Conservation (phyloP, 2,888 invertebrate species). For the Sarcophaga subvicina region DNA sequence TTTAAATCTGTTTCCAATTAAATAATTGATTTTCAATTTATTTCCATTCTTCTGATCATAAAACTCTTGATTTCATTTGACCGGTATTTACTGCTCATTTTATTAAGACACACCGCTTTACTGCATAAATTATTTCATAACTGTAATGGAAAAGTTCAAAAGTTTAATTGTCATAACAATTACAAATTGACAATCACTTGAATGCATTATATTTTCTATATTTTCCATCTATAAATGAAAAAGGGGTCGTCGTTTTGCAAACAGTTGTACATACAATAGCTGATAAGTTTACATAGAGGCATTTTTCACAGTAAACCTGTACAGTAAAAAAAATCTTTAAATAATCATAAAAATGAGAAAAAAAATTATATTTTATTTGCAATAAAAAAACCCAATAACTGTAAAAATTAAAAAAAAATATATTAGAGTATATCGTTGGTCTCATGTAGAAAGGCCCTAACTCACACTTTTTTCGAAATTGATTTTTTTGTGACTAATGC, state of each 20-base stretch:
- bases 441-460: too few species aligned
- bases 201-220: constrained; percentile 35
- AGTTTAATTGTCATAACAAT: constrained; percentile 56
- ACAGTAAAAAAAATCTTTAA: too few species aligned
- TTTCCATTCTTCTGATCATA: constrained; percentile 22
- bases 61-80: constrained; percentile 39
- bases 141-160: constrained; percentile 40
- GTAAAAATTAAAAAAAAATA: too few species aligned
- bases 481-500: too few species aligned
- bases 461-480: too few species aligned
- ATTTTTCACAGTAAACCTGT: too few species aligned
- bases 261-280: background rate
- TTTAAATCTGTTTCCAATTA: constrained; percentile 40
- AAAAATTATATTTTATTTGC: too few species aligned
- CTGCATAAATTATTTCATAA: constrained; percentile 35
- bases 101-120: background rate
- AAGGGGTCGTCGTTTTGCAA: background rate
- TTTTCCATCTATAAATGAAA: background rate
- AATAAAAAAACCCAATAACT: too few species aligned
- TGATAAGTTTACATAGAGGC: background rate
- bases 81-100: background rate
- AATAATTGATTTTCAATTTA: constrained; percentile 43
- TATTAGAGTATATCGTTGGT: too few species aligned
- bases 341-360: too few species aligned
- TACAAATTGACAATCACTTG: constrained; percentile 48